Conservation (phyloP, 35 echinoderm and acorn worm species). For the Diadema setosum region DNA sequence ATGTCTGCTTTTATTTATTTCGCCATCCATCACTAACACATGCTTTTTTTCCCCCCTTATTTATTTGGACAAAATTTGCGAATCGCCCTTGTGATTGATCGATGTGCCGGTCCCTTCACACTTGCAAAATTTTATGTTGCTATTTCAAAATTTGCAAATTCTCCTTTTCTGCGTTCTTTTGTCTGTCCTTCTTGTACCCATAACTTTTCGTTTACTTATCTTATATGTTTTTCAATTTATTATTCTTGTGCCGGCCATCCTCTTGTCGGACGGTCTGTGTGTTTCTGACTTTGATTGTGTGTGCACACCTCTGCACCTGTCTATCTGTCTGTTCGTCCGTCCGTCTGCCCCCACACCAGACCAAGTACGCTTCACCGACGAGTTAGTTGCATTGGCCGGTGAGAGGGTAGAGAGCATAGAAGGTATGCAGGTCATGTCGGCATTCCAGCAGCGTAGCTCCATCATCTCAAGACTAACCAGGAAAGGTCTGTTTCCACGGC, state of each 20-base stretch:
- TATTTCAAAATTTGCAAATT: no score
- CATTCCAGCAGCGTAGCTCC: constrained; percentile 84
- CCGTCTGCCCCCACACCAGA: constrained; percentile 15
- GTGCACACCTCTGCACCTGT: not conserved
- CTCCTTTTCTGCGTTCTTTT: not conserved
- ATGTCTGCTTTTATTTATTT: no score
- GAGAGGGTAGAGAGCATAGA: constrained; percentile 71
- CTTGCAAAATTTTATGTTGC: no score
- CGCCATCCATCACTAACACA: no score
- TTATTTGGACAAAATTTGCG: no score
- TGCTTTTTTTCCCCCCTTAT: no score
- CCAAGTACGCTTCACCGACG: constrained; percentile 71
- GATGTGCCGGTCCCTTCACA: no score
- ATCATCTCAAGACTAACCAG: constrained; percentile 81
- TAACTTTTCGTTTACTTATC: not conserved
- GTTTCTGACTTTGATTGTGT: not conserved
- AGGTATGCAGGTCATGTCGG: constrained; percentile 72
- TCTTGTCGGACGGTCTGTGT: not conserved
- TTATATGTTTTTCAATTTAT: not conserved
- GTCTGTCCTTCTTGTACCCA: not conserved
- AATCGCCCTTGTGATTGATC: no score
- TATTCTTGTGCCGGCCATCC: not conserved
- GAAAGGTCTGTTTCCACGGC: constrained; percentile 58
- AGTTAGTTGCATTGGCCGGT: constrained; percentile 62
- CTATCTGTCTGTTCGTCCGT: not conserved